Conservation (phyloP, 1,140 invertebrate species). For the Anoplolepis gracilipes region DNA sequence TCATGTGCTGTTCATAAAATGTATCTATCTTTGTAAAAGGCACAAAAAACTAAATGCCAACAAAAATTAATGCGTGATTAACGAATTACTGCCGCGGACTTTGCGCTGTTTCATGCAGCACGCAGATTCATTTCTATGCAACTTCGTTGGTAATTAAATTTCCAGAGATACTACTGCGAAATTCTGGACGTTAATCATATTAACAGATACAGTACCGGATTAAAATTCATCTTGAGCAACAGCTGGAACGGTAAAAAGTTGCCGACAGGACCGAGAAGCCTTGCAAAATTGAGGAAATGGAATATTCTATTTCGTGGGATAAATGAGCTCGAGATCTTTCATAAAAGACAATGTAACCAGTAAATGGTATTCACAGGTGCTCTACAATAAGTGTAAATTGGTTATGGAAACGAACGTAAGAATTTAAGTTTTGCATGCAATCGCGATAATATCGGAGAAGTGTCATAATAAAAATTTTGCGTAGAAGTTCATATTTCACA, state of each 20-base stretch:
- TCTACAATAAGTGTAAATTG: not conserved
- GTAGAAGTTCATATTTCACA: no score
- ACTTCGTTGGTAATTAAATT: conserved; percentile 30
- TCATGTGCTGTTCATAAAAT: not conserved
- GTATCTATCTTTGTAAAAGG: not conserved
- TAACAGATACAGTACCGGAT: conserved; percentile 30
- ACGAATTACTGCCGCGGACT: not conserved
- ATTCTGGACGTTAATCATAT: conserved; percentile 45
- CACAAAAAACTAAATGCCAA: not conserved
- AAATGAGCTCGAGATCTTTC: conserved; percentile 28
- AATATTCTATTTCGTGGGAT: conserved; percentile 25
- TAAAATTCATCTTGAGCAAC: conserved; percentile 51
- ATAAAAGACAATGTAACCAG: conserved; percentile 8
- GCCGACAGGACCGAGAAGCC: conserved; percentile 4
- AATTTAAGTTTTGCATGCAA: conserved; percentile 1
- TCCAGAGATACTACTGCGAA: conserved; percentile 24
- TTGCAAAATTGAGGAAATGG: conserved; percentile 12
- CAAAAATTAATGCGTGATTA: conserved; percentile 5
- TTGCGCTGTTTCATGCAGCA: not conserved
- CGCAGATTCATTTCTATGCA: conserved; percentile 18
- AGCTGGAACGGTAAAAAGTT: conserved; percentile 40
- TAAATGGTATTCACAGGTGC: not conserved
- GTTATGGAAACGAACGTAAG: conserved; percentile 12
- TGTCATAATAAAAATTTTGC: no score
- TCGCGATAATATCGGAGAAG: no score